Percentiles rank a stretch among this genome's conserved stretches.
These are phyloP conservation scores for Neosalanx taihuensis DNA, from an alignment of 2,797 vertebrate genomes.

Conservation along the genomic window DNA sequence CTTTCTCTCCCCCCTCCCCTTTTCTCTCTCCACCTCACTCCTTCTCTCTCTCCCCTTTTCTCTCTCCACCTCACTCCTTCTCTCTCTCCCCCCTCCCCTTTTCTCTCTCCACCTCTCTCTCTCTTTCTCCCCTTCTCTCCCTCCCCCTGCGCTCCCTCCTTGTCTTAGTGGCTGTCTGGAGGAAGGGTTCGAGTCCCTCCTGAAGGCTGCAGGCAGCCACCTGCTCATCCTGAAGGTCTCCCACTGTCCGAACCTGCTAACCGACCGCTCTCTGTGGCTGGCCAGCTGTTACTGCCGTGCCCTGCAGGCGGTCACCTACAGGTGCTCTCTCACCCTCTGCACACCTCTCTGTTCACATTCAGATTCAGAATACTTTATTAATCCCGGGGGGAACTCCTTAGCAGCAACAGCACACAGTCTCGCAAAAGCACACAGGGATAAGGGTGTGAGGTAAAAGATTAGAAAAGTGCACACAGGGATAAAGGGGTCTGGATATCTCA, in stretches of 20 bases:
- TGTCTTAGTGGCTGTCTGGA: conserved; percentile 89
- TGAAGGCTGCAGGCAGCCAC: conserved; percentile 94
- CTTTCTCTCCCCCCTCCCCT: no score
- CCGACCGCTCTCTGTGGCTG: conserved; percentile 96
- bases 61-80: no score
- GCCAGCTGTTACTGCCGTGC: conserved; percentile 98
- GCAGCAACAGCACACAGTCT: no score
- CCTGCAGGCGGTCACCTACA: conserved; percentile 95
- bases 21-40: not conserved
- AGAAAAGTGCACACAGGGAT: no score
- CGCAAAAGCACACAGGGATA: no score
- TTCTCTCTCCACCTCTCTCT: conserved; percentile 15
- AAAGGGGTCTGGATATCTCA: no score
- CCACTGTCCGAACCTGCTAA: conserved; percentile 97
- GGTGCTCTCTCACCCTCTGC: conserved; percentile 64
- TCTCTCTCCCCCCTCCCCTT: not conserved
- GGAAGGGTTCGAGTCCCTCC: conserved; percentile 90
- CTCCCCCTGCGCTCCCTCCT: not conserved
- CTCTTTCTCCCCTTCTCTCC: conserved; percentile 31
- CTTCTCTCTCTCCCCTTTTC: not conserved
- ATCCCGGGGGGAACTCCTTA: no score
- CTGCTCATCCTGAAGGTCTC: conserved; percentile 96
- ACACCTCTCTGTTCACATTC: no score
- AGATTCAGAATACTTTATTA: no score
- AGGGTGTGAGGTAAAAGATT: no score